A percentile compares a stretch with the other conserved stretches of the same genome.
Conservation (phyloP, 2,888 invertebrate species). For the Andrena chrysosceles region DNA sequence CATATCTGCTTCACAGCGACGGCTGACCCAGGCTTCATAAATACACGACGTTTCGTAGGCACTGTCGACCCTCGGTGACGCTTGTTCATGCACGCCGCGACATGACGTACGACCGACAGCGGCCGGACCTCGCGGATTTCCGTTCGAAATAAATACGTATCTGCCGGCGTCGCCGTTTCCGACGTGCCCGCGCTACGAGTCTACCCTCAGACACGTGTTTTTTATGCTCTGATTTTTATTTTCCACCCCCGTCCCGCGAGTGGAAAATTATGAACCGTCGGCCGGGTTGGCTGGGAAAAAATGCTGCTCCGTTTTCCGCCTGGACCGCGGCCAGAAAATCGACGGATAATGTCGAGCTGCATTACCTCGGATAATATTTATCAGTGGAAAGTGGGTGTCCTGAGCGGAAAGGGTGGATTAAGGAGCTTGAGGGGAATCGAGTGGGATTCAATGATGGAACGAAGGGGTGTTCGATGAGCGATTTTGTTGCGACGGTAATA, state of each 20-base stretch:
- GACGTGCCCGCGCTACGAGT: constrained; percentile 44
- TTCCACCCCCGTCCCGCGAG: background rate
- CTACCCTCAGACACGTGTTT: constrained; percentile 7
- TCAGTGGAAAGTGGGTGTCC: background rate
- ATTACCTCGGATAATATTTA: constrained; percentile 42
- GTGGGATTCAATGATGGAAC: background rate
- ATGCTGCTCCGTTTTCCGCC: constrained; percentile 50
- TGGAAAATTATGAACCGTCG: constrained; percentile 37
- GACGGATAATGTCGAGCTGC: constrained; percentile 2
- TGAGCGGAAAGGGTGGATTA: constrained; percentile 3
- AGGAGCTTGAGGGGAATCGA: background rate
- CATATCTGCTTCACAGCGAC: background rate
- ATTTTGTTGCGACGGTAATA: background rate
- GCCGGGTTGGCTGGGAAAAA: constrained; percentile 13
- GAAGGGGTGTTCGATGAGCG: background rate
- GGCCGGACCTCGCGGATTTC: constrained; percentile 72
- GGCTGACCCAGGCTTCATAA: constrained; percentile 48
- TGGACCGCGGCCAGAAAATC: constrained; percentile 61
- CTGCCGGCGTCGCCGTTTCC: constrained; percentile 51
- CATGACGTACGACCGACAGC: constrained; percentile 70
- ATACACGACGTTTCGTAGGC: constrained; percentile 45
- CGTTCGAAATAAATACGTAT: constrained; percentile 75
- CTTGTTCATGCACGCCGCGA: constrained; percentile 47
- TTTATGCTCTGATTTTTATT: background rate
- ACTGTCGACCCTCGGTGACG: constrained; percentile 47